Evolutionary conservation across 2,888 invertebrate species (phyloP), one percentile per base, ranked within the genome.

Genomic region (Molorchus minor): DNA sequence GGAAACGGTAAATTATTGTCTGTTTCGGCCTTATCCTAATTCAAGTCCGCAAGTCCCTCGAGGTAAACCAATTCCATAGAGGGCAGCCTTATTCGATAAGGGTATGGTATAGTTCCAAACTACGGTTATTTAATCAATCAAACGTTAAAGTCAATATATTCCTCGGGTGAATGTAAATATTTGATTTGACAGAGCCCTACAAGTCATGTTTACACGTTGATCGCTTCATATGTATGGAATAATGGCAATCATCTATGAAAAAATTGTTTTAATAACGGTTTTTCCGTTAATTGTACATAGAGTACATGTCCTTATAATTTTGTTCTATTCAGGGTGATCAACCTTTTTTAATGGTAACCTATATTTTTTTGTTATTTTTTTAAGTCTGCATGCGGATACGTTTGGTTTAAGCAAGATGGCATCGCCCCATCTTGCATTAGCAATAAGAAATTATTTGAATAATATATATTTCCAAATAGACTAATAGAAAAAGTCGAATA

Each of bases 51-150:
- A 25, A 21, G 12, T 43, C 10, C n/a, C 21, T 8, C 7, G 25
- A 43, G 25, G 12, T 43, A 25, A 21, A 43, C 21, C 21, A 43
- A 43, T 25, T 43, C 13, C 21, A 43, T 21, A 20, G 20, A 25
- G 25, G 25, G 25, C 43, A 13, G 17, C 15, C 12, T 16, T 21
- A 25, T 12, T 2, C 43, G 25, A 13, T 15, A 43, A 43, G 25
- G 25, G 21, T 43, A n/a, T n/a, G n/a, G n/a, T 43, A 13, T 25
- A 13, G 25, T 43, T 25, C 20, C 12, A 21, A 43, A 7, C 21
- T 10, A 25, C 4, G 43, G 43, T 43, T 43, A 43, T 43, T 43
- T 43, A 43, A 43, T 43, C 43, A 43, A 43, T 43, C 20, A 43
- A 21, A 16, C 2, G 5, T 16, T 1, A n/a, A 40, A 12, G 19